Conservation (phyloP, 2,113 vertebrate species). For the Sterrhoptilus dennistouni region DNA sequence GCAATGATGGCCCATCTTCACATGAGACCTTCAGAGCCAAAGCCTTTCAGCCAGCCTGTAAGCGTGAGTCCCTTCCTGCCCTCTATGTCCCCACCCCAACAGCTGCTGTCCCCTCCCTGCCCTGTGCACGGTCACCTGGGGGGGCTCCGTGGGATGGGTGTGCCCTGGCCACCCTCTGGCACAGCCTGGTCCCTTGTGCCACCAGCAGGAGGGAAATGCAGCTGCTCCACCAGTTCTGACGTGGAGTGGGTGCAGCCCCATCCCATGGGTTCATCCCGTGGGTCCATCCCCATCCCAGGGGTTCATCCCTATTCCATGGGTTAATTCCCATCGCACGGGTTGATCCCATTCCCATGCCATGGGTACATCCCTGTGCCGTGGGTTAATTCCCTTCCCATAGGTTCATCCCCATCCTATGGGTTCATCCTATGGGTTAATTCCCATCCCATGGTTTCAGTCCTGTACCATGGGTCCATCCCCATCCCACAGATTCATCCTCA, state of each 20-base stretch:
- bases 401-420: too few species aligned
- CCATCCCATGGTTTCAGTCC: fast-evolving
- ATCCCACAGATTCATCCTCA: not conserved
- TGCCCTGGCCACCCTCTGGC: not conserved
- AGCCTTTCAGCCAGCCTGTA: constrained; percentile 97
- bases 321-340: too few species aligned
- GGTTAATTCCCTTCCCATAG: fast-evolving
- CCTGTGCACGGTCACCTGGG: not conserved
- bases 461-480: too few species aligned
- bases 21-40: constrained; percentile 98
- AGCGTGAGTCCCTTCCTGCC: constrained; percentile 50
- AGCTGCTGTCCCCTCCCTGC: not conserved
- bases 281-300: too few species aligned
- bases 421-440: too few species aligned
- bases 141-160: fast-evolving
- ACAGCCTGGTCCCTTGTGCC: not conserved
- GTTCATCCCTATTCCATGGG: fast-evolving
- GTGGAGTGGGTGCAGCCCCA: not conserved
- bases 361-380: fast-evolving
- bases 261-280: too few species aligned
- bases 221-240: not conserved
- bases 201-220: not conserved
- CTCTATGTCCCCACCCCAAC: fast-evolving
- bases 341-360: not conserved
- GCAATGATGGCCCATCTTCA: constrained; percentile 99